Percentiles rank a stretch among this genome's conserved stretches.
phyloP scores from a whole-genome alignment of 1,140 invertebrate species.

The Ectropis grisescens region DNA sequence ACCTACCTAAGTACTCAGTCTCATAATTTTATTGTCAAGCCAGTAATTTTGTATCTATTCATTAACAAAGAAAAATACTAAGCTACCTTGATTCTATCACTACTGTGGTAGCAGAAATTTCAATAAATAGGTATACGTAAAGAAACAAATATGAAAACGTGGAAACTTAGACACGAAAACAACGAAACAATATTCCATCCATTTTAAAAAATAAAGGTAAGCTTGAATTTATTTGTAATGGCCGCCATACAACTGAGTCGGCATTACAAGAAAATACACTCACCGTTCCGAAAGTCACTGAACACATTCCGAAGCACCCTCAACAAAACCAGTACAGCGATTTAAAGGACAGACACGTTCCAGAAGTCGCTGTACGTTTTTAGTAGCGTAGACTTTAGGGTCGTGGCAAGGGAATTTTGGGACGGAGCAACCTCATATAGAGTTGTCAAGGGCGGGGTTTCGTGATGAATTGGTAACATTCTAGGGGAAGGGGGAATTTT shows the following conservation, averaged over 20 bases:
- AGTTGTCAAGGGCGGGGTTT: conserved; percentile 70
- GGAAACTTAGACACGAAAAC: too few relatives aligned
- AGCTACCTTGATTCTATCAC: too few relatives aligned
- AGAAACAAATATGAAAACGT: too few relatives aligned
- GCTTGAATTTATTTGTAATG: conserved; percentile 52
- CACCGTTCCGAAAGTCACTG: conserved; percentile 19
- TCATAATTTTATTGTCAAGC: too few relatives aligned
- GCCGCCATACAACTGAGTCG: conserved; percentile 34
- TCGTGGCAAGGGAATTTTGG: not conserved
- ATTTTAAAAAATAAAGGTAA: conserved; percentile 34
- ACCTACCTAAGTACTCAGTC: too few relatives aligned
- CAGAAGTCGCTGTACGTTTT: conserved; percentile 24
- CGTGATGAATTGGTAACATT: conserved; percentile 68
- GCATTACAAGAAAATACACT: conserved; percentile 53
- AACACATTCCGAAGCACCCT: conserved; percentile 15
- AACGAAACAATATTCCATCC: conserved; percentile 20
- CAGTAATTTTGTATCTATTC: too few relatives aligned
- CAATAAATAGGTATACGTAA: too few relatives aligned
- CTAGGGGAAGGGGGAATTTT: conserved; percentile 38
- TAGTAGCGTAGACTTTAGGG: too few relatives aligned
- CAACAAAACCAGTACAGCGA: conserved; percentile 15
- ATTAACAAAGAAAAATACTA: too few relatives aligned
- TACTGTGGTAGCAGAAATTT: too few relatives aligned
- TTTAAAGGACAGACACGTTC: conserved; percentile 16
- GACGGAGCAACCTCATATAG: conserved; percentile 55